phyloP scores from a whole-genome alignment of 1,140 invertebrate genomes.

The Schlechtendalia chinensis region DNA sequence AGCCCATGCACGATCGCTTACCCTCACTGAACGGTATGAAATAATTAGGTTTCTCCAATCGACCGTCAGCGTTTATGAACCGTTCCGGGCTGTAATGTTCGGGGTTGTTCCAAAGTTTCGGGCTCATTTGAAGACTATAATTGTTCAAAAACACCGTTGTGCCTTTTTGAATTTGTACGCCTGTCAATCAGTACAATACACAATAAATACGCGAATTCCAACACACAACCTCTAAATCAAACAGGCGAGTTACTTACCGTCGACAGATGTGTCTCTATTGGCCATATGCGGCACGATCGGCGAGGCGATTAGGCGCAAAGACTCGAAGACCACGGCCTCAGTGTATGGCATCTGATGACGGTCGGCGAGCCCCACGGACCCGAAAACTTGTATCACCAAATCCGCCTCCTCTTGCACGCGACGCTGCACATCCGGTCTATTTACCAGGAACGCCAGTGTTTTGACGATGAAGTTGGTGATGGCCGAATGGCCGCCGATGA shows the following conservation, averaged over 20 bases:
- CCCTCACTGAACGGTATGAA: conserved; percentile 87
- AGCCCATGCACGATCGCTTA: conserved; percentile 83
- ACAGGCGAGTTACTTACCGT: conserved; percentile 49
- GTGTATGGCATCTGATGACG: conserved; percentile 73
- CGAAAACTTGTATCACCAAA: conserved; percentile 58
- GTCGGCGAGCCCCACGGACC: conserved; percentile 65
- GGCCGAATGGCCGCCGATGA: conserved; percentile 83
- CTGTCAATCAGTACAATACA: background rate
- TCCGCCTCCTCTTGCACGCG: conserved; percentile 72
- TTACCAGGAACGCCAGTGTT: conserved; percentile 68
- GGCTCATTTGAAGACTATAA: conserved; percentile 76
- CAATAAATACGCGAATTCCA: too few species aligned
- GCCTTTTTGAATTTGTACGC: conserved; percentile 67
- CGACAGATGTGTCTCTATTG: conserved; percentile 64
- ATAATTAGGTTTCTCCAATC: conserved; percentile 61
- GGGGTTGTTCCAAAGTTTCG: conserved; percentile 72
- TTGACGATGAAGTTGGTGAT: conserved; percentile 76
- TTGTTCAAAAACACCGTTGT: conserved; percentile 86
- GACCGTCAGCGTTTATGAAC: conserved; percentile 63
- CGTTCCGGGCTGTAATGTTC: conserved; percentile 70
- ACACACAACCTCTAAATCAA: too few species aligned
- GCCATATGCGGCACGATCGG: conserved; percentile 90
- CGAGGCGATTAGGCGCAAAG: conserved; percentile 74
- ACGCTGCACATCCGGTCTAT: conserved; percentile 64
- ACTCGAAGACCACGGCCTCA: conserved; percentile 78